Conservation (phyloP, 2,888 invertebrate genomes). For the Eilema sororculum region DNA sequence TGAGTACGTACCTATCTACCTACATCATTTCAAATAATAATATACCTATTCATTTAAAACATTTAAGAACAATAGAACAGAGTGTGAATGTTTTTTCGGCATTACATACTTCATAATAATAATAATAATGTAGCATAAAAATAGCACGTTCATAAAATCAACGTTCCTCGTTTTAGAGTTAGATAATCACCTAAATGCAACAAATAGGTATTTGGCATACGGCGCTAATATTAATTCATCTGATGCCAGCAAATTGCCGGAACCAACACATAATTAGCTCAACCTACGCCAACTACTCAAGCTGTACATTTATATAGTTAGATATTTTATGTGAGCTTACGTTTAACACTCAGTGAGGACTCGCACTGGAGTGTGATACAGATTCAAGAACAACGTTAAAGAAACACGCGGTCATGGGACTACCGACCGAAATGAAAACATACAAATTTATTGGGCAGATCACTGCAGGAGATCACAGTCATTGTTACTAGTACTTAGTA, state of each 20-base stretch:
- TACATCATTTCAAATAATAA: too few relatives aligned
- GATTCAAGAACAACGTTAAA: not conserved
- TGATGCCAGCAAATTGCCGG: not conserved
- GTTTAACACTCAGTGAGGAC: not conserved
- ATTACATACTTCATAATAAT: too few relatives aligned
- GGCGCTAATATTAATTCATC: not conserved
- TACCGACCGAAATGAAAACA: not conserved
- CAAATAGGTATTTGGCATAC: slow-evolving; percentile 6
- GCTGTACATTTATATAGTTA: not conserved
- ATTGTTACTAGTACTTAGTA: too few relatives aligned
- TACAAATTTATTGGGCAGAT: too few relatives aligned
- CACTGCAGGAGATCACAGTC: too few relatives aligned
- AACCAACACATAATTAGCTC: not conserved
- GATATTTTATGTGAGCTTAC: not conserved
- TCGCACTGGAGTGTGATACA: not conserved
- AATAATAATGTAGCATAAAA: too few relatives aligned
- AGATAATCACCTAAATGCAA: not conserved
- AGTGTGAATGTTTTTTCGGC: too few relatives aligned
- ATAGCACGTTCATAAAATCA: not conserved
- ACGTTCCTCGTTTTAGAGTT: not conserved
- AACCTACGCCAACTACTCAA: not conserved
- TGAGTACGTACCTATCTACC: too few relatives aligned
- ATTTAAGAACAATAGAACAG: too few relatives aligned
- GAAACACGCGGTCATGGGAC: not conserved
- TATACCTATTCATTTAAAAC: too few relatives aligned